These are phyloP conservation scores for Halcyon leucocephala DNA, from an alignment of 2,797 vertebrate genomes.

Conservation along the genomic window DNA sequence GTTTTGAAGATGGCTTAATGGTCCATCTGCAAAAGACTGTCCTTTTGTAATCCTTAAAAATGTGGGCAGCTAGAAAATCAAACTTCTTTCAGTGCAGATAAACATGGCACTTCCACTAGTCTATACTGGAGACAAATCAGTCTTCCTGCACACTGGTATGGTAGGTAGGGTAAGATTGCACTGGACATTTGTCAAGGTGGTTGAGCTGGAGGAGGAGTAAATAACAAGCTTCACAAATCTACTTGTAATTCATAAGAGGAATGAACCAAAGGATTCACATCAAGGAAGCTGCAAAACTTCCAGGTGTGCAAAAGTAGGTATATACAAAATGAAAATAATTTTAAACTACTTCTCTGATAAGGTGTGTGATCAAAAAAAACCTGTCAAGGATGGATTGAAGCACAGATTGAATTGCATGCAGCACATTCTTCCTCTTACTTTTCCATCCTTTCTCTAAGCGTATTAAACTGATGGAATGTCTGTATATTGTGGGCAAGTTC, in stretches of 20 bases:
- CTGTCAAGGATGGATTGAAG: neutral
- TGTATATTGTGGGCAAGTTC: rapidly evolving
- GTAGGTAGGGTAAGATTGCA: neutral
- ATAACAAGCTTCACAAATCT: neutral
- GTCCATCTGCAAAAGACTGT: neutral
- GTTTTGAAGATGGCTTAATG: neutral
- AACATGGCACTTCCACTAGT: neutral
- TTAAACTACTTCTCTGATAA: neutral
- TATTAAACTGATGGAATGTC: neutral
- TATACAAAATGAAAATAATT: neutral
- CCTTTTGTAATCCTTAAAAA: neutral
- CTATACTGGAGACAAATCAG: neutral
- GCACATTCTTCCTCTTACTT: neutral
- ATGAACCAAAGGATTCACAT: neutral
- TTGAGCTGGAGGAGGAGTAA: neutral
- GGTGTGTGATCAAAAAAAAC: neutral
- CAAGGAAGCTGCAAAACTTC: neutral
- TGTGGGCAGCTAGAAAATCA: neutral
- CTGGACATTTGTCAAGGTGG: neutral
- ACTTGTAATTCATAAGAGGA: neutral
- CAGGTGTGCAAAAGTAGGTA: neutral
- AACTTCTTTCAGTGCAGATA: neutral
- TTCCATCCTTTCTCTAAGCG: neutral
- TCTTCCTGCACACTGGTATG: neutral
- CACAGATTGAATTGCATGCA: neutral